Evolutionary conservation across 2,888 invertebrate genomes (phyloP).

Genomic region (Leptarthrus brevirostris): DNA sequence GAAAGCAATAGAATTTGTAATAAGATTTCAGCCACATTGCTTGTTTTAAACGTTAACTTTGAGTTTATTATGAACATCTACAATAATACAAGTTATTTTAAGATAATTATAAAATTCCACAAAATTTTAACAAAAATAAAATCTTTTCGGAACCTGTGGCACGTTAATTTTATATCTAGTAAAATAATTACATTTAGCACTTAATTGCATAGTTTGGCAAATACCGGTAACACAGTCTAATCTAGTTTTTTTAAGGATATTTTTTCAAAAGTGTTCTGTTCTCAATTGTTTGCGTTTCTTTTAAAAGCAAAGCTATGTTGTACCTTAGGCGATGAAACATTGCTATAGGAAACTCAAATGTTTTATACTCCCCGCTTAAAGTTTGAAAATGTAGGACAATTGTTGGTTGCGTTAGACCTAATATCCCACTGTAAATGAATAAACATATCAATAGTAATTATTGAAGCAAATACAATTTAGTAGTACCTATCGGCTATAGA

Average conservation of each 20-base stretch:
- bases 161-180: conserved; percentile 18
- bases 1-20: too few relatives aligned
- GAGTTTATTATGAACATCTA: too few relatives aligned
- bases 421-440: conserved; percentile 64
- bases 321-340: conserved; percentile 70
- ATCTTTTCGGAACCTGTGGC: conserved; percentile 14
- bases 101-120: too few relatives aligned
- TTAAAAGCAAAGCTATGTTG: conserved; percentile 68
- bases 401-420: conserved; percentile 67
- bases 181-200: conserved; percentile 24
- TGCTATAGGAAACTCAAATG: conserved; percentile 68
- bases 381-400: conserved; percentile 69
- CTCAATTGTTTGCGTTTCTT: conserved; percentile 69
- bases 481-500: conserved; percentile 68
- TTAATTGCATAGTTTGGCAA: conserved; percentile 31
- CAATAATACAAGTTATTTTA: too few relatives aligned
- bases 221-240: background rate
- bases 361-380: conserved; percentile 66
- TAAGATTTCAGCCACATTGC: too few relatives aligned
- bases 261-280: conserved; percentile 67
- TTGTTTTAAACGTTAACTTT: too few relatives aligned
- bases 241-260: conserved; percentile 54
- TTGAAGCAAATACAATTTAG: background rate
- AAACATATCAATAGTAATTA: background rate
- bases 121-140: background rate